Base-by-base conservation (phyloP, 2,113 vertebrate genomes). In the Phylloscopus whistleri region DNA sequence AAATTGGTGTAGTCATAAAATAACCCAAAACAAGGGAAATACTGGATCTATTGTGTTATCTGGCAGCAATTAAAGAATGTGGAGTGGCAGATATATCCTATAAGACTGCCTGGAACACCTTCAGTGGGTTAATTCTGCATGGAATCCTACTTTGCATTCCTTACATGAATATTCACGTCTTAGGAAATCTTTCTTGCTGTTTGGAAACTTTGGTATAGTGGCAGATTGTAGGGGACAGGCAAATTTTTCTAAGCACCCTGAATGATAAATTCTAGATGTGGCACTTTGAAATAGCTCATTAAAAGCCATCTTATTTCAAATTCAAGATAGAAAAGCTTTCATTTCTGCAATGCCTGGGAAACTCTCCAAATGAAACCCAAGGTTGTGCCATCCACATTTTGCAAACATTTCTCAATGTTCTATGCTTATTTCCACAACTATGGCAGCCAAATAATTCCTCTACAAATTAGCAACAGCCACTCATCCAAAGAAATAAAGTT, bases 331-430 rank as follows among this genome's bases (percentile, higher is more conserved):
- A 58, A 83, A 94, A 79, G 33, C 60, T 95, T 81, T 78, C 59
- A 48, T 88, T 94, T 93, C 66, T 90, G 39, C 79, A 48, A 35
- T 51, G 37, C 31, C 80, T 76, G 39, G 86, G 92, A 97, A 94
- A 67, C 22, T 39, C 39, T 96, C 85, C 93, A 93, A 96, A 94
- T 78, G 93, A 97, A 95, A 88, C 67, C 89, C 39, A 41, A 69
- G 41, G 13, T 4, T 69, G 74, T 78, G 90, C 75, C 63, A 84
- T 79, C n/a, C 73, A 93, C 48, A 77, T 92, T 92, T 93, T 94
- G 58, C 46, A 91, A 94, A 84, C 0, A 5, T 92, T 94, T 95
- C 55, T 58, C 73, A 69, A 28, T 67, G 49, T 80, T 88, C 78
- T 48, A 7, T 33, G 58, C 5, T 70, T 90, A 88, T 63, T 80